Evolutionary conservation across 2,797 vertebrate genomes (phyloP), one percentile per base, ranked within the genome.

Genomic region (Leptoclinus maculatus): DNA sequence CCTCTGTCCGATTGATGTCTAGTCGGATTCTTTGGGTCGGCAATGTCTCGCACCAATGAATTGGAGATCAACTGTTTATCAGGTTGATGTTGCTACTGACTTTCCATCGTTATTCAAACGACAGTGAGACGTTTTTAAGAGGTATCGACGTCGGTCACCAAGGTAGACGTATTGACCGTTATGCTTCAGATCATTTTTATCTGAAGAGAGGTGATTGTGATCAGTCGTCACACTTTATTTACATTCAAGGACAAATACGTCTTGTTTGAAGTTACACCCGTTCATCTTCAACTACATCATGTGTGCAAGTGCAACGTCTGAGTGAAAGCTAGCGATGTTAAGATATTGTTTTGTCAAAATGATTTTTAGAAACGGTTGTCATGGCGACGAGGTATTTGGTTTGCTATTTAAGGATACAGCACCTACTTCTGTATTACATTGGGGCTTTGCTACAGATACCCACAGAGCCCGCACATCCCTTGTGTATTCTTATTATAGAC

Each of bases 401-500:
- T 23, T 68, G 43, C 82, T 71, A 68, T 83, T 60, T 54, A 69
- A 68, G 59, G 62, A 49, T 64, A 65, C 64, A 66, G 66, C 56
- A 81, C 29, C 62, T 58, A 53, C 74, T 34, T 77, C 57, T 79
- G 36, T 87, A 82, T 66, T 83, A 71, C 49, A 71, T 75, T 19
- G 77, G 59, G 41, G 59, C 66, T 85, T 84, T 87, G 70, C 82
- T 80, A 73, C 72, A 82, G 84, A 83, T 77, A 66, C 74, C 82
- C 76, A 39, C 43, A 68, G 76, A 85, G 83, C 54, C 72, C 68
- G 66, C 71, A 76, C 74, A 88, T 86, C 83, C 74, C 74, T 41
- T 43, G 77, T 71, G 64, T 79, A 63, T 87, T 88, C 84, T 88
- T 86, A 80, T 85, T 88, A 81, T 88, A 89, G 83, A 70, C 66